Evolutionary conservation across 2,113 vertebrate genomes (phyloP).

Genomic region (Potamarius usumacintae): DNA sequence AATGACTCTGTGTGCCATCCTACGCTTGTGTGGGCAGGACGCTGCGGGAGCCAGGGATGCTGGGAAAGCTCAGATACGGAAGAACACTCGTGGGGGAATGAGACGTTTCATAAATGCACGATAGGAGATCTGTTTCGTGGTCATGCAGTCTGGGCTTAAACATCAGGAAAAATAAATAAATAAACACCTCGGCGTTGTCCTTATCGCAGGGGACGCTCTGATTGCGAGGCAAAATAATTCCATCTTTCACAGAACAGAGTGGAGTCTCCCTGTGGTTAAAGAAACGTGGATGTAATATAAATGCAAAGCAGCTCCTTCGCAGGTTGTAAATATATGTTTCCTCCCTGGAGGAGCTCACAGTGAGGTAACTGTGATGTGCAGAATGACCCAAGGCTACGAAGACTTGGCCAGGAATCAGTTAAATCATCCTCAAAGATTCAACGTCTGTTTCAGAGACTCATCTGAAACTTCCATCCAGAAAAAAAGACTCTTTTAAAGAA

Average conservation of each 20-base stretch:
- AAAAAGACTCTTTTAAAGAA: neutral
- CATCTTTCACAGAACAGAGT: neutral
- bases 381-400: neutral
- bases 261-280: neutral
- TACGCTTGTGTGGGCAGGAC: slow-evolving; percentile 17
- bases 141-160: slow-evolving; percentile 3
- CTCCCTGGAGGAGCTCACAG: slow-evolving; percentile 19
- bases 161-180: neutral
- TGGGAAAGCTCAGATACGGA: slow-evolving; percentile 25
- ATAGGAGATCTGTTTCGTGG: slow-evolving; percentile 1
- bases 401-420: neutral
- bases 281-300: slow-evolving; percentile 43
- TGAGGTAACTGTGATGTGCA: neutral
- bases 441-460: neutral
- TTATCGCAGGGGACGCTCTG: slow-evolving; percentile 9
- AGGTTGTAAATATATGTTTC: slow-evolving; percentile 36
- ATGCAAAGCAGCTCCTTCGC: slow-evolving; percentile 31
- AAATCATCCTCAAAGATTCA: neutral
- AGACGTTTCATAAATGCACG: slow-evolving; percentile 15
- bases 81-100: slow-evolving; percentile 4
- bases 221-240: slow-evolving; percentile 26
- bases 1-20: slow-evolving; percentile 17
- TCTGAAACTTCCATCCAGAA: neutral
- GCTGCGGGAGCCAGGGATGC: neutral
- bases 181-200: neutral